Evolutionary conservation across 2,797 vertebrate species (phyloP).

Genomic region (Lindbergichthys nudifrons): DNA sequence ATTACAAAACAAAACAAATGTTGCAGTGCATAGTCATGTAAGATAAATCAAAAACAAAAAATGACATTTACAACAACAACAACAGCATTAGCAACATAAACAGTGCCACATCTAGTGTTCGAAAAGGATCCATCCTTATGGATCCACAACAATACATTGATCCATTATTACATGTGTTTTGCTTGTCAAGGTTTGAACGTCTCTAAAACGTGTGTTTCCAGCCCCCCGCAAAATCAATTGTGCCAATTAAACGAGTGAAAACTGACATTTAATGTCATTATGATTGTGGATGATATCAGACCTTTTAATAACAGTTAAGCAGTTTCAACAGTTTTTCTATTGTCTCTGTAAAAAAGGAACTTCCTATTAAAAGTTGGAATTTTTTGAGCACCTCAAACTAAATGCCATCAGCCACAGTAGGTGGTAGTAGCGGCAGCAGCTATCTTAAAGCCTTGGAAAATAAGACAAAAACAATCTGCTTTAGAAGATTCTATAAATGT

Average conservation of each 20-base stretch:
- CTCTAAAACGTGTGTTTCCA: background rate
- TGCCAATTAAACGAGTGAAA: background rate
- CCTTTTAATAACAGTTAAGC: background rate
- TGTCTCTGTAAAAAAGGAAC: background rate
- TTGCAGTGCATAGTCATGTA: too few species aligned
- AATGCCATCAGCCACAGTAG: background rate
- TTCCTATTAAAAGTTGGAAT: background rate
- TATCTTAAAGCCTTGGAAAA: background rate
- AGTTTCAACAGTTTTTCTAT: background rate
- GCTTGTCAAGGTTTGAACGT: background rate
- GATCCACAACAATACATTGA: background rate
- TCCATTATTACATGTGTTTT: background rate
- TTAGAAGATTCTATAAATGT: background rate
- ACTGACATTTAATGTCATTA: constrained; percentile 5
- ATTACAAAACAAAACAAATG: too few species aligned
- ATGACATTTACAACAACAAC: too few species aligned
- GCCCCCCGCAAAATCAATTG: background rate
- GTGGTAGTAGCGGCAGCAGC: background rate
- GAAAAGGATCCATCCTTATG: too few species aligned
- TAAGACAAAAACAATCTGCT: constrained; percentile 10
- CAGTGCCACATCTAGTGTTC: too few species aligned
- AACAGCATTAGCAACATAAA: too few species aligned
- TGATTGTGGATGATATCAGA: background rate
- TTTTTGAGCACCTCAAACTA: background rate
- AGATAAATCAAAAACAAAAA: too few species aligned